Evolutionary conservation across 2,797 vertebrate species (phyloP).

Genomic region (Miichthys miiuy): DNA sequence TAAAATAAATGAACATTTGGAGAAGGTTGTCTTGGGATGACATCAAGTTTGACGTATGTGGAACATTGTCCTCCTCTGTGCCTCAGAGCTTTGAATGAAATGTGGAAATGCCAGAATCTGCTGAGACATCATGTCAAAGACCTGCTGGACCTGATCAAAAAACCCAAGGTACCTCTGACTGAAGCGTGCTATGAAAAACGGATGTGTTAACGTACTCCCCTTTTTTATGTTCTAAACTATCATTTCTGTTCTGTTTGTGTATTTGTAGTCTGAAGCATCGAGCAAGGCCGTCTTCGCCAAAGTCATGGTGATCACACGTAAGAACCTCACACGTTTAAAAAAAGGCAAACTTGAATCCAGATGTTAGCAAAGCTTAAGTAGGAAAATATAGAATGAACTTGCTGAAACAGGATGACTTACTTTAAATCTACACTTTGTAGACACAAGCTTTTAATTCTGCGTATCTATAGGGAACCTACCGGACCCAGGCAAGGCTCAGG

Average conservation of each 20-base stretch:
- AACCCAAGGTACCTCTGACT: constrained; percentile 90
- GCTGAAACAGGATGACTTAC: background rate
- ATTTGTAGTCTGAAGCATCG: constrained; percentile 92
- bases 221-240: background rate
- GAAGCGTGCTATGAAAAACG: background rate
- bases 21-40: background rate
- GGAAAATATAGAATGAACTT: background rate
- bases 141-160: constrained; percentile 95
- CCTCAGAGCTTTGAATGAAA: constrained; percentile 95
- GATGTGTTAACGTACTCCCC: accelerated
- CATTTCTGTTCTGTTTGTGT: background rate
- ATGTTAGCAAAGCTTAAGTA: background rate
- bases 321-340: constrained; percentile 71
- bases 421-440: background rate
- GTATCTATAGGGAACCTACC: constrained; percentile 91
- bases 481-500: constrained; percentile 98
- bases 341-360: accelerated
- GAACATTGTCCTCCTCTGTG: background rate
- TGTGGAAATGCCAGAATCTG: constrained; percentile 99
- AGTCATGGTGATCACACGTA: constrained; percentile 99
- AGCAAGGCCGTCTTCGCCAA: constrained; percentile 98
- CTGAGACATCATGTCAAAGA: constrained; percentile 95
- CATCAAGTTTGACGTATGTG: background rate
- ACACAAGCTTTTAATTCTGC: constrained; percentile 19
- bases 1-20: background rate